Base-by-base conservation (phyloP, 2,113 vertebrate species). In the Gasterosteus aculeatus region DNA sequence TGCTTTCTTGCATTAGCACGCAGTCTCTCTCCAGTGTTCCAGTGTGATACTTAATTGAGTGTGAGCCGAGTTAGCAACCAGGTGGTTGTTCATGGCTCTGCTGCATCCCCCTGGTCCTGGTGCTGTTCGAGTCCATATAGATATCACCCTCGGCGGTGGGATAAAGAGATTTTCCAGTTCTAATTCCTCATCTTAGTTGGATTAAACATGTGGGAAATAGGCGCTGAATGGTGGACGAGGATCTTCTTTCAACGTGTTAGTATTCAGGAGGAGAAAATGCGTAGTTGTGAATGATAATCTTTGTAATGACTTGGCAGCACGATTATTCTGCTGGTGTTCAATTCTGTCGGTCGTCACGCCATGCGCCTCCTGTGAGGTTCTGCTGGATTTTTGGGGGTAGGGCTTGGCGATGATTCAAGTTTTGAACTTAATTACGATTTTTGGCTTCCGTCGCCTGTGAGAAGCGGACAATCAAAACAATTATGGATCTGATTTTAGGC, bases 201-300 rank as follows among this genome's bases (percentile, higher is more conserved):
- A 89, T 90, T 90, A 90, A 92, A 86, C 78, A 80, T 91, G 91
- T 75, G 83, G 87, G 83, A 90, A 89, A 87, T 87, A 59, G 88
- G 80, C 54, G 54, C 41, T 67, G 72, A 82, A 77, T 74, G 79
- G 88, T 84, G 84, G 82, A 88, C 78, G 72, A 85, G 80, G 83
- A 77, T 83, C 77, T 67, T 69, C 60, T 81, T 70, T 71, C 70
- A 87, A 78, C 78, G 82, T 64, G 8, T 78, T 49, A 66, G 91
- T 89, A 85, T 90, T 84, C 75, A 39, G 49, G 38, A 79, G 73
- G 47, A 77, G 71, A 85, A 91, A 81, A 82, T 57, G 74, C 72
- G 66, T 38, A 33, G 78, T 60, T 66, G 75, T 69, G 78, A 89
- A 85, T 87, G 80, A 38, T 78, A 82, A 82, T 87, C 81, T 73